These are phyloP conservation scores for Zaprionus kolodkinae DNA, from an alignment of 1,140 invertebrate species.

Conservation along the genomic window DNA sequence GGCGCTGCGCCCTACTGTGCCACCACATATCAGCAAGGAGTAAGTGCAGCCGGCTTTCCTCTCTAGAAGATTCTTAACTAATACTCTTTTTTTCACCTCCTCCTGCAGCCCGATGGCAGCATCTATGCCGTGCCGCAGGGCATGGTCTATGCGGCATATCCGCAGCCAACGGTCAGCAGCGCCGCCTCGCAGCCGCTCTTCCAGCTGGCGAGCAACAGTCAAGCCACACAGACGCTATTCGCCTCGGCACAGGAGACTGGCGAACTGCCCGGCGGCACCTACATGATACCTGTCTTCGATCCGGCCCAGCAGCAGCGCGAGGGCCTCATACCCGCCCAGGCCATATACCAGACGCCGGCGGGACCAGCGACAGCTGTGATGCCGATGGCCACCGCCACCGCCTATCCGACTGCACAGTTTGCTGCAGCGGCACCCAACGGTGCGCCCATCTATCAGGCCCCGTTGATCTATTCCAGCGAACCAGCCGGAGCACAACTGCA, in stretches of 20 bases:
- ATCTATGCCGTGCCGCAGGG: conserved; percentile 83
- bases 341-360: conserved; percentile 75
- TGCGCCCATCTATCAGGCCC: conserved; percentile 79
- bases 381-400: conserved; percentile 71
- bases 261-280: conserved; percentile 77
- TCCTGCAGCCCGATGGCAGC: conserved; percentile 78
- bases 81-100: not conserved
- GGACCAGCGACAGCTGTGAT: conserved; percentile 70
- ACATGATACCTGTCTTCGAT: conserved; percentile 84
- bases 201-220: conserved; percentile 67
- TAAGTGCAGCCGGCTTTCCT: conserved; percentile 37
- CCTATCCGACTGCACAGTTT: conserved; percentile 78
- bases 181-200: conserved; percentile 68
- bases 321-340: conserved; percentile 73
- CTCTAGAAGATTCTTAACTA: not conserved
- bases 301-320: conserved; percentile 74
- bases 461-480: conserved; percentile 81
- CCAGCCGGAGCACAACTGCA: conserved; percentile 75
- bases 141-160: conserved; percentile 83
- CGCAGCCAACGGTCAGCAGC: conserved; percentile 65
- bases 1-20: conserved; percentile 75
- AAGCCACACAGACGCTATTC: conserved; percentile 60
- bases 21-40: conserved; percentile 84
- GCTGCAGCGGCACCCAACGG: conserved; percentile 73
- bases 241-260: conserved; percentile 64